Evolutionary conservation across 2,888 invertebrate genomes (phyloP).

Genomic region (Sesia apiformis): DNA sequence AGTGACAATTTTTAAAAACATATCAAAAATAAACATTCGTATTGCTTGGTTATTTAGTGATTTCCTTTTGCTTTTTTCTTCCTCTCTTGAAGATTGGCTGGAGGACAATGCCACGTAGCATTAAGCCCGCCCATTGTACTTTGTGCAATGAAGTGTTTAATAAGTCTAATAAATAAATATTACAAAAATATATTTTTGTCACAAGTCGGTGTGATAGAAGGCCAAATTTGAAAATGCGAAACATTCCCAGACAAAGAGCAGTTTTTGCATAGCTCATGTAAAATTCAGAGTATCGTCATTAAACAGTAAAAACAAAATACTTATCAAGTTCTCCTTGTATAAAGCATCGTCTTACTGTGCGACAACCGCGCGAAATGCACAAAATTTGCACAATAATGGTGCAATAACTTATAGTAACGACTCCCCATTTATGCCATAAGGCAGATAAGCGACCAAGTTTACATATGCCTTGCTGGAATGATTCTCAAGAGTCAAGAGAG

Average conservation of each 20-base stretch:
- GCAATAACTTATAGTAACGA: conserved; percentile 17
- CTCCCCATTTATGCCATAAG: neutral
- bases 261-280: conserved; percentile 17
- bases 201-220: conserved; percentile 1
- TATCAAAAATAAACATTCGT: too few species aligned
- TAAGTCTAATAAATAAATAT: too few species aligned
- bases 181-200: too few species aligned
- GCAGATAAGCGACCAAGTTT: conserved; percentile 22
- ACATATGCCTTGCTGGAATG: conserved; percentile 5
- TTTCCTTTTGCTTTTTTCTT: too few species aligned
- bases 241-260: conserved; percentile 11
- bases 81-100: too few species aligned
- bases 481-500: neutral
- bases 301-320: neutral
- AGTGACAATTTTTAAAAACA: too few species aligned
- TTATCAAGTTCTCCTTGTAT: neutral
- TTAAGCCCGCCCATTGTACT: too few species aligned
- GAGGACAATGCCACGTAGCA: too few species aligned
- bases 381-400: conserved; percentile 28
- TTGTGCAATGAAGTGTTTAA: too few species aligned
- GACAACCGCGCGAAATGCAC: conserved; percentile 19
- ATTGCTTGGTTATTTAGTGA: too few species aligned
- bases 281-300: conserved; percentile 11
- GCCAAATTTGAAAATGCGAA: conserved; percentile 4
- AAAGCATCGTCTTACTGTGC: conserved; percentile 7